Base-by-base conservation (phyloP, 1,140 invertebrate species). In the Branchinecta lindahli region DNA sequence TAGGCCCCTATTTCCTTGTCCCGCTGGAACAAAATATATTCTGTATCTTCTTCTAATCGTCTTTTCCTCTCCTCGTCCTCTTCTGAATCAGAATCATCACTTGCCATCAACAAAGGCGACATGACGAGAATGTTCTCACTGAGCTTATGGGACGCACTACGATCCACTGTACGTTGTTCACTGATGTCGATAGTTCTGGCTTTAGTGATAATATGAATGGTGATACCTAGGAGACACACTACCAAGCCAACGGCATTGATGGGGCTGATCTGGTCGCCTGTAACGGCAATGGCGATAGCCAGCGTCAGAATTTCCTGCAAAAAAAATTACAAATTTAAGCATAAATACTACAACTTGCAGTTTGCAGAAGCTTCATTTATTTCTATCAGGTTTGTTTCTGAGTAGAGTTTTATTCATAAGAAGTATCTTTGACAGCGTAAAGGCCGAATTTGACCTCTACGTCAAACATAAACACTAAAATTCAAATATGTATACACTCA, bases 301-400 rank as follows among this genome's bases (percentile, higher is more conserved):
- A 98, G 79, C 72, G 91, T 93, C 75, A 87, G 88, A 74, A 96
- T 86, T 85, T 98, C 94, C 92, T 94, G 78, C 67, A 85, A 84
- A 73, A 73, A 72, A 66, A 66, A 12, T 21, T 8, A 61, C 71
- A 67, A 5, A n/a, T 61, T 18, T 45, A 69, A 45, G 33, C n/a
- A 44, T 68, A 15, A 21, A n/a, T 10, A 66, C 20, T 18, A 45
- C 0, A 61, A 6, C n/a, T 47, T n/a, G 15, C 5, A 33, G 33
- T 33, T 33, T 1, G 33, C 33, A 33, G 33, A 33, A 33, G 33
- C 33, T 33, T 33, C 33, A n/a, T n/a, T n/a, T n/a, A n/a, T n/a
- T n/a, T n/a, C n/a, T n/a, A n/a, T n/a, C n/a, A n/a, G n/a, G n/a
- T n/a, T n/a, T n/a, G n/a, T n/a, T n/a, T n/a, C n/a, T n/a, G n/a